Conservation (phyloP, 2,888 invertebrate species). For the Xestia rhomboidea region DNA sequence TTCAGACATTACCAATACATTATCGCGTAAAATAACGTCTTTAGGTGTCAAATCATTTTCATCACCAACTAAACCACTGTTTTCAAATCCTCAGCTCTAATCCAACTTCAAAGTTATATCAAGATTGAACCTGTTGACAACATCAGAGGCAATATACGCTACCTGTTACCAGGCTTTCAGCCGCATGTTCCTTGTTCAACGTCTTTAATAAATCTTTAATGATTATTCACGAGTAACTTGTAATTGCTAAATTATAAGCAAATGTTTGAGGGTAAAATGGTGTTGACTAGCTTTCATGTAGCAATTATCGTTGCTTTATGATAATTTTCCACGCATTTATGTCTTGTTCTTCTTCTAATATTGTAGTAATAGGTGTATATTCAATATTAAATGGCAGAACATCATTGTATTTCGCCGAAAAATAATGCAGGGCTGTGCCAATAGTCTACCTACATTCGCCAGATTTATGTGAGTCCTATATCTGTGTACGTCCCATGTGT, state of each 20-base stretch:
- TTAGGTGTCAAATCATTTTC: neutral
- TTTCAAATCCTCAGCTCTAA: neutral
- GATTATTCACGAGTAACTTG: slow-evolving; percentile 21
- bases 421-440: neutral
- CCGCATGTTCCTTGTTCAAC: slow-evolving; percentile 37
- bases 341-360: neutral
- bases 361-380: too few species aligned
- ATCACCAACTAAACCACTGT: neutral
- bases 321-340: neutral
- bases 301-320: neutral
- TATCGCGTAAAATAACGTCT: neutral
- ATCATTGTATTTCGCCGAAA: neutral
- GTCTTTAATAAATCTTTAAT: slow-evolving; percentile 32
- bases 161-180: slow-evolving; percentile 21
- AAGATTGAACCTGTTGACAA: slow-evolving; percentile 31
- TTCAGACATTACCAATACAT: neutral
- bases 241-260: slow-evolving; percentile 33
- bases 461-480: neutral
- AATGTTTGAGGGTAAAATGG: slow-evolving; percentile 20
- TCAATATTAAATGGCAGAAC: neutral
- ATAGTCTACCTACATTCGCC: neutral
- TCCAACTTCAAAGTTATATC: slow-evolving; percentile 13
- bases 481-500: neutral
- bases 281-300: slow-evolving; percentile 4
- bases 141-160: slow-evolving; percentile 1